A percentile compares a stretch with the other conserved stretches of the same genome.
Evolutionary conservation across 2,113 vertebrate species (phyloP).

Genomic region (Neofelis nebulosa): DNA sequence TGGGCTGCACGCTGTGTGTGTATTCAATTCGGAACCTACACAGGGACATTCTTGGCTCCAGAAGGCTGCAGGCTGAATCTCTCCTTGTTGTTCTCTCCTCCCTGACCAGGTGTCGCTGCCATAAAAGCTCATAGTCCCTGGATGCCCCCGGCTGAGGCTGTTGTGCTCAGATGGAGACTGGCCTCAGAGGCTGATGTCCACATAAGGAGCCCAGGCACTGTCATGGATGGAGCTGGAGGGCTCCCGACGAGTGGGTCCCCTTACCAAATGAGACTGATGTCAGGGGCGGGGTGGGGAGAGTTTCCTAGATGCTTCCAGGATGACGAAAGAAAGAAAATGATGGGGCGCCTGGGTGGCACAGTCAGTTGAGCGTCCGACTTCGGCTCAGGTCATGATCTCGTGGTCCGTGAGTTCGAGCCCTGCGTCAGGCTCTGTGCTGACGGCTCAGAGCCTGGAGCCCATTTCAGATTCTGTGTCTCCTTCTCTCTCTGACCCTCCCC

Average conservation of each 20-base stretch:
- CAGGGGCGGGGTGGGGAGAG: not conserved
- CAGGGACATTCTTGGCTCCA: not conserved
- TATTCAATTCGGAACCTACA: not conserved
- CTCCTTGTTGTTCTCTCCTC: not conserved
- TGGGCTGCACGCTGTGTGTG: not conserved
- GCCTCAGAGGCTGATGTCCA: not conserved
- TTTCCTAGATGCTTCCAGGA: not conserved
- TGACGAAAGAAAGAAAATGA: not conserved
- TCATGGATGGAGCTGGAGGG: fast-evolving
- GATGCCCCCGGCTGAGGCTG: not conserved
- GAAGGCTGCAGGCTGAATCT: not conserved
- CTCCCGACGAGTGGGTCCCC: fast-evolving
- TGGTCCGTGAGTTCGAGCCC: no score
- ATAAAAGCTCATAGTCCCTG: not conserved
- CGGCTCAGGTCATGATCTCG: no score
- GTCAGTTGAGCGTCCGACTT: no score
- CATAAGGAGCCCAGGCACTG: fast-evolving
- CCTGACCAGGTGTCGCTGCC: not conserved
- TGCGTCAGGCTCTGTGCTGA: no score
- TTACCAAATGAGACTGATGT: not conserved
- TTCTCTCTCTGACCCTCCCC: no score
- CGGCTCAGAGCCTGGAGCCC: no score
- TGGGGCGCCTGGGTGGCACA: no score
- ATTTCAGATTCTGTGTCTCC: no score
- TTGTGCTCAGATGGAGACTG: not conserved